Base-by-base conservation (phyloP, 1,140 invertebrate genomes). In the Chironomus tepperi region DNA sequence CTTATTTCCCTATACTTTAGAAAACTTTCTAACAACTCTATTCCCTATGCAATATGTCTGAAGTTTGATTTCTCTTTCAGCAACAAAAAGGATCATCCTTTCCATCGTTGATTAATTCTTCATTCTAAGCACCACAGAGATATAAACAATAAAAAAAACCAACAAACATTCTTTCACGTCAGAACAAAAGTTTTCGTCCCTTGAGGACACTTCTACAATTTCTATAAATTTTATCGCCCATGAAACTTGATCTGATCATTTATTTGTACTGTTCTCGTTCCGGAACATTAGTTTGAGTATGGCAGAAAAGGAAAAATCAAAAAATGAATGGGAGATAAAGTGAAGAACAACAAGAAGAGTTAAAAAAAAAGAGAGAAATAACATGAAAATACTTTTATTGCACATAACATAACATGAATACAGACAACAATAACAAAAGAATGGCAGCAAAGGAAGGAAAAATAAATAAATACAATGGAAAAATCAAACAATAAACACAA, bases 361-460 rank as follows among this genome's bases (percentile, higher is more conserved):
- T 34, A 5, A 34, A 34, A 34, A 34, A 34, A 34, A 5, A 34
- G 24, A 34, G n/a, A n/a, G n/a, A 34, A 57, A 57, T 57, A 57
- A 57, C 47, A 57, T 57, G 47, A 57, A 57, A 57, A 57, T 57
- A 57, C 47, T 57, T 57, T 57, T 57, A 57, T 57, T 57, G 47
- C 47, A 12, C 12, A 57, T 57, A 57, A 57, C 47, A 57, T 15
- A n/a, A 57, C 24, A 34, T 34, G 24, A 57, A 57, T n/a, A 57
- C 47, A n/a, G n/a, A 15, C 47, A 57, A 5, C 47, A 57, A 57
- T 57, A 57, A 57, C 47, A 57, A 57, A n/a, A 57, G 47, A 34
- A 57, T 57, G 47, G 24, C 24, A 34, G 24, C 2, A 57, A 15
- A 9, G 47, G 43, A 47, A 10, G 15, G 43, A 47, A 47, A 47